Percentiles rank a stretch among this genome's conserved stretches.
These are phyloP conservation scores for Sterrhoptilus dennistouni DNA, from an alignment of 2,113 vertebrate species.

Conservation along the genomic window DNA sequence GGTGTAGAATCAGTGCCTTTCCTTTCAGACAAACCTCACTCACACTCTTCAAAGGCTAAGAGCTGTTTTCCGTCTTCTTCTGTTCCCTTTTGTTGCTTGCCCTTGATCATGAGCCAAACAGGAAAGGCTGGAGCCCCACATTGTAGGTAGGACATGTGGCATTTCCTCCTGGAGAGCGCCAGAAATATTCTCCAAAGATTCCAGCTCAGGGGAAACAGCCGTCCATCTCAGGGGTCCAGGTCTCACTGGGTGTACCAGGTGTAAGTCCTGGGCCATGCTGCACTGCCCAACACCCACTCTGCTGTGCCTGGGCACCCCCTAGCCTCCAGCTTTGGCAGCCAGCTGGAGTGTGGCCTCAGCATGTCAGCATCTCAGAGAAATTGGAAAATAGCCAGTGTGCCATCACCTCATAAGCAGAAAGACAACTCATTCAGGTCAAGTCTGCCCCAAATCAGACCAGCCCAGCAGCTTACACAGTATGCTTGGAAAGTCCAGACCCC, in stretches of 20 bases:
- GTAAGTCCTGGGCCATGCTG: accelerated
- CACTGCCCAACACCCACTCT: accelerated
- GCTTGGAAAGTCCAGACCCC: not conserved
- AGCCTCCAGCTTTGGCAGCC: accelerated
- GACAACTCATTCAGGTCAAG: accelerated
- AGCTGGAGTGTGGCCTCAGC: accelerated
- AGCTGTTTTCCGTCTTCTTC: not conserved
- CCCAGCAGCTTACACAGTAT: not conserved
- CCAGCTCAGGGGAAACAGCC: not conserved
- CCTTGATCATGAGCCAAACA: conserved; percentile 29
- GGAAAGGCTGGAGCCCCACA: not conserved
- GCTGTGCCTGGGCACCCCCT: accelerated
- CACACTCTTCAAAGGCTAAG: conserved; percentile 2
- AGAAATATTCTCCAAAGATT: not conserved
- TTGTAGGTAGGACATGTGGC: not conserved
- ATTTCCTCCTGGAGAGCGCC: not conserved
- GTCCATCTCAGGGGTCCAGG: not conserved
- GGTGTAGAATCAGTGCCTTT: not conserved
- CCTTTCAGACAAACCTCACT: not conserved
- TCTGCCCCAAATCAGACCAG: not conserved
- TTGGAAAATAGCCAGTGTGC: accelerated
- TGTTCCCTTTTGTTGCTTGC: not conserved
- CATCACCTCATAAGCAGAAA: not conserved
- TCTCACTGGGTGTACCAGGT: not conserved
- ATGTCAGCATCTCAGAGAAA: not conserved